A percentile compares a stretch with the other conserved stretches of the same genome.
Conservation (phyloP, 2,888 invertebrate species). For the Pimpla rufipes region DNA sequence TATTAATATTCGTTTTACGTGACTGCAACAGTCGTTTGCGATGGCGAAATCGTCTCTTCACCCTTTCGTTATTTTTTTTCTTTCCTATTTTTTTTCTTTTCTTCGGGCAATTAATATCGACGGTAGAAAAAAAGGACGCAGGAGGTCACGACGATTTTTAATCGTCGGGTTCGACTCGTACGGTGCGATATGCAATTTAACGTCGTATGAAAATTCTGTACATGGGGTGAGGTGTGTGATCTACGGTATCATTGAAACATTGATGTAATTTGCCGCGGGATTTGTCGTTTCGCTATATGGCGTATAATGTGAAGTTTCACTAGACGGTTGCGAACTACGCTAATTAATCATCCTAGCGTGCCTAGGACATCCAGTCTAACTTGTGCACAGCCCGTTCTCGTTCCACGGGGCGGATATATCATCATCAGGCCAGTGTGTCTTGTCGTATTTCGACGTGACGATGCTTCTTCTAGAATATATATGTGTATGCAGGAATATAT, state of each 20-base stretch:
- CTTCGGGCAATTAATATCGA: neutral
- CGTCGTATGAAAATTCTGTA: conserved; percentile 3
- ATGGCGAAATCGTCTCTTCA: neutral
- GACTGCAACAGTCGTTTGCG: neutral
- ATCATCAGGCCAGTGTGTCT: conserved; percentile 28
- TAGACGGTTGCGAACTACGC: conserved; percentile 41
- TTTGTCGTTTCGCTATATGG: neutral
- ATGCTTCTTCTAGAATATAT: conserved; percentile 15
- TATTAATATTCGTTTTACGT: neutral
- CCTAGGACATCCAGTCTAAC: conserved; percentile 34
- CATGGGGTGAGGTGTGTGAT: neutral
- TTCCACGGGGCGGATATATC: conserved; percentile 23
- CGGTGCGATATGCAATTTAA: neutral
- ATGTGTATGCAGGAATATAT: too few relatives aligned
- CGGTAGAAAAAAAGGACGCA: neutral
- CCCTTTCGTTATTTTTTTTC: neutral
- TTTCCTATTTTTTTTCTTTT: neutral
- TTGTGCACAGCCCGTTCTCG: conserved; percentile 39
- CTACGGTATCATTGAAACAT: neutral
- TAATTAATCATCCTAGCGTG: conserved; percentile 25
- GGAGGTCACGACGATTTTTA: neutral
- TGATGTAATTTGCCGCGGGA: neutral
- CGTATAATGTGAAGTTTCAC: conserved; percentile 2
- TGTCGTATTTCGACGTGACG: neutral
- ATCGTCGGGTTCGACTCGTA: neutral